phyloP scores from a whole-genome alignment of 2,888 invertebrate species.

The Isoperla grammatica region DNA sequence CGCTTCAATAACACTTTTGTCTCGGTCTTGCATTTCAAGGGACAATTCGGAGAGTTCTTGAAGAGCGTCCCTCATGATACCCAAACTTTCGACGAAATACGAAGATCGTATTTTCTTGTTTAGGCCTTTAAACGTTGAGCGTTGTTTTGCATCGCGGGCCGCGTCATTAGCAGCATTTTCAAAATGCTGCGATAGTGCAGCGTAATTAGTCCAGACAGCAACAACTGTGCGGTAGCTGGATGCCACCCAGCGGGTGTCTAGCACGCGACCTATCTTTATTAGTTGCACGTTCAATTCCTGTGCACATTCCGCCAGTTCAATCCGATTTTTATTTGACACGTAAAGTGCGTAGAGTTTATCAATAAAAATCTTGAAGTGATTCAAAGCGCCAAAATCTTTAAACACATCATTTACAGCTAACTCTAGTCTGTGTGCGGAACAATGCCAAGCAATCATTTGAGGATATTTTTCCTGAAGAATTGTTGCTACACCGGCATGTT shows the following conservation, averaged over 20 bases:
- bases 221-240: conserved; percentile 23
- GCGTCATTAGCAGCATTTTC: neutral
- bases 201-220: conserved; percentile 26
- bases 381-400: conserved; percentile 25
- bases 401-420: conserved; percentile 24
- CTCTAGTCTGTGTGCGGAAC: conserved; percentile 25
- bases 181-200: conserved; percentile 18
- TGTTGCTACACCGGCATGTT: conserved; percentile 27
- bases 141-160: neutral
- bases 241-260: conserved; percentile 28
- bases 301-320: conserved; percentile 25
- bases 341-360: conserved; percentile 28
- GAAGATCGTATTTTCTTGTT: neutral
- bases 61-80: too few relatives aligned
- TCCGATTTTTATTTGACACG: conserved; percentile 28
- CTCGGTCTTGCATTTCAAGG: too few relatives aligned
- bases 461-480: conserved; percentile 21
- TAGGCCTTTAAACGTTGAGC: neutral
- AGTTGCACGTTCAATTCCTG: conserved; percentile 23
- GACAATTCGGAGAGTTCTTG: too few relatives aligned
- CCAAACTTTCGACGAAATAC: neutral
- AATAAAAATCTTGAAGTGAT: conserved; percentile 30
- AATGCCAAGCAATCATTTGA: conserved; percentile 28
- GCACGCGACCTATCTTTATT: conserved; percentile 26
- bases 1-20: too few relatives aligned